These are phyloP conservation scores for Lacerta agilis DNA, from an alignment of 2,797 vertebrate species.

Conservation along the genomic window DNA sequence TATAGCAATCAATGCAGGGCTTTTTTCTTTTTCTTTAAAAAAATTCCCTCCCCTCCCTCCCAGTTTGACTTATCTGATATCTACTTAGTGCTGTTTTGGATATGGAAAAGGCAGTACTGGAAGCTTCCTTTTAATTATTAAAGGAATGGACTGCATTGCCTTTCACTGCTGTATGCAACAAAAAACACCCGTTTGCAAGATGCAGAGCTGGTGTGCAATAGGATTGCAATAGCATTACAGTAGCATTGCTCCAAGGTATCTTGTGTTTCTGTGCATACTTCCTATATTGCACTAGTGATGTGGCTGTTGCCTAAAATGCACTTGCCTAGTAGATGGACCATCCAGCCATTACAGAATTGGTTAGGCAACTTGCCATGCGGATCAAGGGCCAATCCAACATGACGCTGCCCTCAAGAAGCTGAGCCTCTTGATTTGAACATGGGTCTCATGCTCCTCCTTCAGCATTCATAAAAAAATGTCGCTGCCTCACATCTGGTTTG, in stretches of 20 bases:
- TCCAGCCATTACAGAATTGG: neutral
- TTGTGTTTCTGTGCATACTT: neutral
- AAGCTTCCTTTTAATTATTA: slow-evolving; percentile 43
- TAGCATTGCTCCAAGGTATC: neutral
- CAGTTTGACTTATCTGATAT: slow-evolving; percentile 56
- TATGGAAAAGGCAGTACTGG: neutral
- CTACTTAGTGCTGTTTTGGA: slow-evolving; percentile 44
- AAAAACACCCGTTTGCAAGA: neutral
- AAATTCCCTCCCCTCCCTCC: too few relatives aligned
- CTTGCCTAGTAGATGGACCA: neutral
- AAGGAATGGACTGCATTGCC: neutral
- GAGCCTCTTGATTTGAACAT: neutral
- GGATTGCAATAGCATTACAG: too few relatives aligned
- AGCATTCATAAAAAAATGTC: neutral
- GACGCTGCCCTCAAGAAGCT: too few relatives aligned
- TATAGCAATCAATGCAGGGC: slow-evolving; percentile 44
- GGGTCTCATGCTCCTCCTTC: neutral
- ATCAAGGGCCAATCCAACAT: neutral
- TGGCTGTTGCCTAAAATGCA: neutral
- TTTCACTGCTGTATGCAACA: neutral
- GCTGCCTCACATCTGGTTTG: neutral
- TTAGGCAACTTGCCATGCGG: neutral
- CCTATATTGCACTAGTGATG: neutral
- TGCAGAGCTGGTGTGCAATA: neutral
- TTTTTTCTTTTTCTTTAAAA: neutral